Percentiles rank a stretch among this genome's conserved stretches.
Evolutionary conservation across 2,113 vertebrate species (phyloP).

Genomic region (Sisor rabdophorus): DNA sequence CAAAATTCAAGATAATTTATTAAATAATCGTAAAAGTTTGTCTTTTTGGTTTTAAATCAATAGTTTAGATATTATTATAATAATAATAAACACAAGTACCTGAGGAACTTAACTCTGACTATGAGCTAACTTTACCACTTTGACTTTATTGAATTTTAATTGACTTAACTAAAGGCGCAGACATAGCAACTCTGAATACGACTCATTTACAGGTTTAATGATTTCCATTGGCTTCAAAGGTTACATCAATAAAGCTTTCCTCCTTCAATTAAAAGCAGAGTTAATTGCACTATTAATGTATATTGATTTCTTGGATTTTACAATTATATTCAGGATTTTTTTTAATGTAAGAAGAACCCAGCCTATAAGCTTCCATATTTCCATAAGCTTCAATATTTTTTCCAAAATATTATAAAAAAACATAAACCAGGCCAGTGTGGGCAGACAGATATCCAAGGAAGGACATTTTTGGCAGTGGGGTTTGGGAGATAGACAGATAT

Average conservation of each 20-base stretch:
- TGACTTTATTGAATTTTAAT: conserved; percentile 9
- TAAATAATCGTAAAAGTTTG: background rate
- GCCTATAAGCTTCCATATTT: conserved; percentile 22
- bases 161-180: conserved; percentile 10
- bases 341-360: background rate
- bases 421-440: too few species aligned
- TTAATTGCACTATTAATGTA: conserved; percentile 40
- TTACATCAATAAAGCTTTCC: conserved; percentile 29
- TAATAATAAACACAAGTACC: background rate
- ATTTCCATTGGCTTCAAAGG: conserved; percentile 19
- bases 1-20: background rate
- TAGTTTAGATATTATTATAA: background rate
- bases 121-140: background rate
- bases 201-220: background rate
- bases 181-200: background rate
- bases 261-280: conserved; percentile 5
- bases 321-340: conserved; percentile 24
- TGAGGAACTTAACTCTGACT: background rate
- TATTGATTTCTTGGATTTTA: conserved; percentile 39
- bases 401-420: too few species aligned
- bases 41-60: background rate
- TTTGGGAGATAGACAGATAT: too few species aligned
- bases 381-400: too few species aligned
- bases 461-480: too few species aligned
- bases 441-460: too few species aligned